Conservation (phyloP, 2,113 vertebrate species). For the Tricholaema leucomelas region DNA sequence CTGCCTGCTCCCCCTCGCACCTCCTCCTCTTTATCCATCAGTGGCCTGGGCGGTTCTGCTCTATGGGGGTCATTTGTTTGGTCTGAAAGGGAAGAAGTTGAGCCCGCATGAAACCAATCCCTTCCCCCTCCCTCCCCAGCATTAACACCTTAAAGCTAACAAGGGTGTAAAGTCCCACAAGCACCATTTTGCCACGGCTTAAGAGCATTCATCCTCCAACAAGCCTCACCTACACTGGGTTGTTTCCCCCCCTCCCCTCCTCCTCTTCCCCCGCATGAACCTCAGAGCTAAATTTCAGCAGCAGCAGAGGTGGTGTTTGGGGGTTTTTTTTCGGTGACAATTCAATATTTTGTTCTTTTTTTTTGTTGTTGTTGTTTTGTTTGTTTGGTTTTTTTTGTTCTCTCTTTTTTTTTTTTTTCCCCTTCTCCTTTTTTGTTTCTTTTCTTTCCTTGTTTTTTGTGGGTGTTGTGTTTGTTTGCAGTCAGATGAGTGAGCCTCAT, state of each 20-base stretch:
- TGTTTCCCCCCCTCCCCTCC: too few relatives aligned
- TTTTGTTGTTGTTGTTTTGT: slow-evolving; percentile 83
- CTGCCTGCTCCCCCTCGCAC: slow-evolving; percentile 66
- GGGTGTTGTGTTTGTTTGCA: slow-evolving; percentile 92
- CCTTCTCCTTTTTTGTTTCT: slow-evolving; percentile 79
- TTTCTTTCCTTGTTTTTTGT: slow-evolving; percentile 74
- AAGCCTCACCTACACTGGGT: slow-evolving; percentile 5
- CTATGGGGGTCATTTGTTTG: slow-evolving; percentile 26
- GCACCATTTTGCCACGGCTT: slow-evolving; percentile 52
- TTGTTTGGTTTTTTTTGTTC: too few relatives aligned
- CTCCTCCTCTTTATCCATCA: slow-evolving; percentile 68
- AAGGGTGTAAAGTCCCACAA: slow-evolving; percentile 20
- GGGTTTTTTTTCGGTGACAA: slow-evolving; percentile 75
- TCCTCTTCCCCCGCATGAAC: slow-evolving; percentile 67
- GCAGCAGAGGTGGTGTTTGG: too few relatives aligned
- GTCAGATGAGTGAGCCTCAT: slow-evolving; percentile 99
- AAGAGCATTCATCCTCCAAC: slow-evolving; percentile 69
- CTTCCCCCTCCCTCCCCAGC: background rate
- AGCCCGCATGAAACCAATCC: slow-evolving; percentile 64
- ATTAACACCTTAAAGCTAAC: slow-evolving; percentile 58
- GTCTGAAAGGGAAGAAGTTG: slow-evolving; percentile 32
- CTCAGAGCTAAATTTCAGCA: slow-evolving; percentile 73
- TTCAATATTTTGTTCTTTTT: slow-evolving; percentile 85
- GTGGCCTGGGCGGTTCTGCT: slow-evolving; percentile 20
- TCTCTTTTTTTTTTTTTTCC: too few relatives aligned